Conservation (phyloP, 2,797 vertebrate species). For the Crypturellus tataupa region DNA sequence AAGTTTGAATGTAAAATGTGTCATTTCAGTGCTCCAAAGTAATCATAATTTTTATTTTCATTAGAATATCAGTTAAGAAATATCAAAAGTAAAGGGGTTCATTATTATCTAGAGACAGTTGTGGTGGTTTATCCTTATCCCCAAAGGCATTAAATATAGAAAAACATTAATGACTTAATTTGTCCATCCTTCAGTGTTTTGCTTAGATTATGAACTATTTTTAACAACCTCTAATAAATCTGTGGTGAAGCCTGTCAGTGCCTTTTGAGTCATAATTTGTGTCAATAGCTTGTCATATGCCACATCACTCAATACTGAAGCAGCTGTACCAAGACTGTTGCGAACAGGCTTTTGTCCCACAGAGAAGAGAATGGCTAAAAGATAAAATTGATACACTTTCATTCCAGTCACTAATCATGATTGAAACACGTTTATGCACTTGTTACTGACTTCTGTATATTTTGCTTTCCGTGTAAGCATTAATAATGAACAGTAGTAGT, state of each 20-base stretch:
- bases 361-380: not conserved
- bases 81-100: not conserved
- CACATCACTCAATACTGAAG: slow-evolving; percentile 10
- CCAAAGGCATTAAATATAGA: not conserved
- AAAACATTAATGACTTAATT: not conserved
- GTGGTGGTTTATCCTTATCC: not conserved
- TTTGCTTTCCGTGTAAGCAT: not conserved
- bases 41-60: not conserved
- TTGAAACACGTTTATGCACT: not conserved
- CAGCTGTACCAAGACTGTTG: slow-evolving; percentile 2
- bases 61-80: not conserved
- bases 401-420: not conserved
- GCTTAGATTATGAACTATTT: not conserved
- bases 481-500: slow-evolving; percentile 1
- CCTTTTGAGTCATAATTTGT: slow-evolving; percentile 16
- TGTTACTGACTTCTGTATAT: not conserved
- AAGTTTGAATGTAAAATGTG: not conserved
- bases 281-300: slow-evolving; percentile 6
- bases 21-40: not conserved
- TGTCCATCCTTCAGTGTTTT: not conserved
- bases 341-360: slow-evolving; percentile 31
- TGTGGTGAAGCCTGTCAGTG: not conserved
- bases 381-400: not conserved
- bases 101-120: not conserved
- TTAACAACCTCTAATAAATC: not conserved